Conservation (phyloP, 2,888 invertebrate genomes). For the Meteorus colon region DNA sequence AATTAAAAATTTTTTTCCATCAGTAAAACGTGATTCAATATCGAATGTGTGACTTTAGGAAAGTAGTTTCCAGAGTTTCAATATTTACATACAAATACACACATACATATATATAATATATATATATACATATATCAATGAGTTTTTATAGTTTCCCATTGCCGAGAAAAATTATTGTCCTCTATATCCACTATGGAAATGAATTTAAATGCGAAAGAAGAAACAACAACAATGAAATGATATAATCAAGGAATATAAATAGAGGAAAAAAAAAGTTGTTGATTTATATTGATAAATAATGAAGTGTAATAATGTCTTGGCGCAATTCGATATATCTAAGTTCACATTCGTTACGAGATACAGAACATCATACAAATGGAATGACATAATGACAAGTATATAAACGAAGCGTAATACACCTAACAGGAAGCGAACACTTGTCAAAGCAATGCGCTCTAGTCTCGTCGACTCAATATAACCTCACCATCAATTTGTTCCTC, state of each 20-base stretch:
- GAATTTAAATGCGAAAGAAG: not conserved
- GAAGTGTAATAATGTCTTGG: conserved; percentile 6
- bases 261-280: not conserved
- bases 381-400: conserved; percentile 51
- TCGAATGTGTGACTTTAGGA: not conserved
- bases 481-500: conserved; percentile 13
- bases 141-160: conserved; percentile 16
- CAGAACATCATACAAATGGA: conserved; percentile 36
- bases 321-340: conserved; percentile 1
- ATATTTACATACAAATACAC: not conserved
- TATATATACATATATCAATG: conserved; percentile 1
- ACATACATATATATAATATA: not conserved
- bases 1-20: conserved; percentile 26
- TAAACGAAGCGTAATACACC: conserved; percentile 58
- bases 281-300: conserved; percentile 1
- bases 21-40: conserved; percentile 11
- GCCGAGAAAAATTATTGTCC: not conserved
- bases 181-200: not conserved
- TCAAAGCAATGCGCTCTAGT: conserved; percentile 51
- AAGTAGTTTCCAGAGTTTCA: conserved; percentile 1
- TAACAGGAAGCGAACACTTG: conserved; percentile 66
- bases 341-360: not conserved
- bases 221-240: not conserved
- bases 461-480: conserved; percentile 14
- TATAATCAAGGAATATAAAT: not conserved